Evolutionary conservation across 1,140 invertebrate species (phyloP).

Genomic region (Solenopsis invicta): DNA sequence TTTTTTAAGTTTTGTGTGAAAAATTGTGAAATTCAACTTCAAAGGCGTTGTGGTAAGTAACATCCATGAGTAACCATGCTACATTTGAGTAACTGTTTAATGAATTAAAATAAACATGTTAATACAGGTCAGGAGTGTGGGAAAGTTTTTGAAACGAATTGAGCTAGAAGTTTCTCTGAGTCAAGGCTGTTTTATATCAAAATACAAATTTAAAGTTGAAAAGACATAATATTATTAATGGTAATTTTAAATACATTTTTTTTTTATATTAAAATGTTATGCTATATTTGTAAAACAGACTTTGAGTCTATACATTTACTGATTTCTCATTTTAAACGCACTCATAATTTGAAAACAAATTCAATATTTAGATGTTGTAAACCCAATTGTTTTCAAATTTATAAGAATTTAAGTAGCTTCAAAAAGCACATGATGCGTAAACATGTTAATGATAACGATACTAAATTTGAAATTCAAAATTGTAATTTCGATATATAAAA

Average conservation of each 20-base stretch:
- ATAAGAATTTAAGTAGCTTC: slow-evolving; percentile 26
- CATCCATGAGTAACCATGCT: background rate
- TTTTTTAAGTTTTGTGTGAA: too few species aligned
- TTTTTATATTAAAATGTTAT: slow-evolving; percentile 35
- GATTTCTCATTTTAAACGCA: slow-evolving; percentile 11
- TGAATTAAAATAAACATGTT: slow-evolving; percentile 15
- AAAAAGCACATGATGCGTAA: slow-evolving; percentile 23
- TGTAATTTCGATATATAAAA: background rate
- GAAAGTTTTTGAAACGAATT: background rate
- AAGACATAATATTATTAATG: background rate
- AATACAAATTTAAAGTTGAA: background rate
- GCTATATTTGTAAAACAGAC: slow-evolving; percentile 36
- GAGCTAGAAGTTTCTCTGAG: background rate
- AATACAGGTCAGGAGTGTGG: background rate
- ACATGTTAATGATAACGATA: slow-evolving; percentile 14
- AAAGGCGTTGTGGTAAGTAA: too few species aligned
- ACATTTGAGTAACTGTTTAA: background rate
- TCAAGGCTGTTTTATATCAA: slow-evolving; percentile 12
- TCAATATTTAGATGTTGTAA: slow-evolving; percentile 22
- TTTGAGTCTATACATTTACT: slow-evolving; percentile 15
- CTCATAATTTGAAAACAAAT: background rate
- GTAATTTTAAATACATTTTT: background rate
- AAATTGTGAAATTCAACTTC: too few species aligned
- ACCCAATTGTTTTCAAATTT: slow-evolving; percentile 9
- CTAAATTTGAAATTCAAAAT: slow-evolving; percentile 8